Percentiles rank a stretch among this genome's conserved stretches.
Conservation (phyloP, 2,888 invertebrate genomes). For the Myathropa florea region DNA sequence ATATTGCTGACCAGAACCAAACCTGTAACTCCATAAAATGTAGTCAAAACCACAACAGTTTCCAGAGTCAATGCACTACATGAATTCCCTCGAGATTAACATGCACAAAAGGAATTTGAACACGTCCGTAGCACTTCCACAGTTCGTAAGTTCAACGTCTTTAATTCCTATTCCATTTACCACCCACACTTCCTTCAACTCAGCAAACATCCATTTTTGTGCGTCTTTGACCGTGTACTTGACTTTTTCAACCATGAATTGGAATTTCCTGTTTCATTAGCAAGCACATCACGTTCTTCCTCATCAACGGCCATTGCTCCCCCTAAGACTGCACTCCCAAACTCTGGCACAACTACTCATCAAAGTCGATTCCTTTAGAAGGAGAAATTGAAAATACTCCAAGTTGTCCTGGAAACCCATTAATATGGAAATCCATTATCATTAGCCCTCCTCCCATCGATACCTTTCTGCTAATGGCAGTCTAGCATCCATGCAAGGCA, state of each 20-base stretch:
- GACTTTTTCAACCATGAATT: background rate
- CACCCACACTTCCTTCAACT: background rate
- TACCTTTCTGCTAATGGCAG: conserved; percentile 9
- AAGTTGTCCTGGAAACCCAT: background rate
- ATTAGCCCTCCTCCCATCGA: background rate
- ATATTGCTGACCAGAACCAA: no score
- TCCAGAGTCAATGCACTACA: no score
- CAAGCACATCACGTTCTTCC: background rate
- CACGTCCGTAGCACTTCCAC: background rate
- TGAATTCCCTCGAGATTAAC: background rate
- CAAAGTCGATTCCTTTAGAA: background rate
- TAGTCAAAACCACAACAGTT: no score
- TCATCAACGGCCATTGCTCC: no score
- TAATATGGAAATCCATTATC: background rate
- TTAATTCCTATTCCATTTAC: background rate
- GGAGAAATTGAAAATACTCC: background rate
- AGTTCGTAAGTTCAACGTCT: background rate
- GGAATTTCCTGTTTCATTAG: background rate
- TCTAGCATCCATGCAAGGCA: background rate
- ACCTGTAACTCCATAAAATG: no score
- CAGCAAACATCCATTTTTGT: background rate
- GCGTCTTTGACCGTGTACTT: background rate
- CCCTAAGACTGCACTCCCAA: background rate
- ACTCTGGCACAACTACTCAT: background rate
- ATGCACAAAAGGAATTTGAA: background rate